Base-by-base conservation (phyloP, 1,140 invertebrate genomes). In the Trichonephila inaurata region DNA sequence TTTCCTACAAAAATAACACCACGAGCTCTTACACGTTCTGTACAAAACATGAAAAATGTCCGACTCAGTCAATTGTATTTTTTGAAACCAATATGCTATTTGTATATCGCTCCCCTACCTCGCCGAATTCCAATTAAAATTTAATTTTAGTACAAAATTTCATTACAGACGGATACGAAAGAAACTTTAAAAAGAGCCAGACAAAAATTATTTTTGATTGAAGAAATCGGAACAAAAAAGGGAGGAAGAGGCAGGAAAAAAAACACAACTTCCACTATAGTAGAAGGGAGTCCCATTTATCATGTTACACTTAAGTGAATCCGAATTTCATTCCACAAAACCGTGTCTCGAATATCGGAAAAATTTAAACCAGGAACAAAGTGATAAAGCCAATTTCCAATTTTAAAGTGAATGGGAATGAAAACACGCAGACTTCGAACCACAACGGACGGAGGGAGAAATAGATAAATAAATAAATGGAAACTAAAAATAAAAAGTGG, bases 311-410 rank as follows among this genome's bases (percentile, higher is more conserved):
- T 77, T 77, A 64, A 77, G 18, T 0, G 72, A 77, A 77, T 77
- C 33, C 72, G 72, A 77, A 77, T 77, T 51, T 33, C 28, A 24
- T 24, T 69, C 66, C 51, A 51, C 62, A 18, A 64, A 64, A 21
- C 21, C 33, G 18, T 77, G 72, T 77, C 72, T 77, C 28, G 72
- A 77, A 40, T 77, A 77, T 77, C 72, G 72, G 28, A 40, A 77
- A 64, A 21, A 40, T 69, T 69, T 69, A 33, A 77, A 7, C 24
- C 69, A 6, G 24, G 72, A 64, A 40, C 72, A 33, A 16, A 40
- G 72, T 77, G 72, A 77, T 77, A 77, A 51, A 77, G 72, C 72
- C 72, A 77, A 77, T 77, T 77, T 28, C 72, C 33, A 77, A 33
- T 77, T 77, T 33, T 33, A 77, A 18, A 87, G 19, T 51, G 51